phyloP scores from a whole-genome alignment of 2,113 vertebrate genomes.

The Ameiurus melas region DNA sequence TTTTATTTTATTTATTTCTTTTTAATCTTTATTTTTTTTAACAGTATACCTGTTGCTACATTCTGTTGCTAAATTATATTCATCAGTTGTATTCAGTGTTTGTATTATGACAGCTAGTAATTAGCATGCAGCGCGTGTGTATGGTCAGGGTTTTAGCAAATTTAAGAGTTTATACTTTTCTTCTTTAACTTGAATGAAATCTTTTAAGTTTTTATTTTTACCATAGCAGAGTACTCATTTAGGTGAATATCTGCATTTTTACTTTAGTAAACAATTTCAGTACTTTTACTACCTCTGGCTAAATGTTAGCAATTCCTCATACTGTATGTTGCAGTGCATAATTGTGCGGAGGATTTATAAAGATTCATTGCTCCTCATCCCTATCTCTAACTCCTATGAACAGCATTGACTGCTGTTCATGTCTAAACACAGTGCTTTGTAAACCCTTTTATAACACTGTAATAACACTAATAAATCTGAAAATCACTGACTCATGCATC shows the following conservation, averaged over 20 bases:
- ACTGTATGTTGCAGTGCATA: not conserved
- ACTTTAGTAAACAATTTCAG: not conserved
- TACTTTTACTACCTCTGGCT: not conserved
- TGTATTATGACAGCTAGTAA: not conserved
- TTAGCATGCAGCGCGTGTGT: not conserved
- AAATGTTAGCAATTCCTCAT: not conserved
- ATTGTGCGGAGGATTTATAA: not conserved
- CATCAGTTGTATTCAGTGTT: not conserved
- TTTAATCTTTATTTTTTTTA: too few species aligned
- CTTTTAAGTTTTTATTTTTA: not conserved
- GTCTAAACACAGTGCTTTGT: not conserved
- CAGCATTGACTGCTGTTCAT: not conserved
- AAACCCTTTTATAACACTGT: not conserved
- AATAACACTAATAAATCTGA: not conserved
- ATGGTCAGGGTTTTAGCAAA: not conserved
- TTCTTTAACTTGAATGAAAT: not conserved
- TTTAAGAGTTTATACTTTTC: not conserved
- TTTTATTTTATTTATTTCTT: too few species aligned
- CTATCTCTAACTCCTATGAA: not conserved
- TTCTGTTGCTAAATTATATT: not conserved
- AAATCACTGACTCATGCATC: slow-evolving; percentile 4
- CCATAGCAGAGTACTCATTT: not conserved
- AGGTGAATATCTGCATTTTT: not conserved
- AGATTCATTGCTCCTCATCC: not conserved
- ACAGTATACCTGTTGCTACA: not conserved